A percentile compares a stretch with the other conserved stretches of the same genome.
Evolutionary conservation across 2,113 vertebrate genomes (phyloP).

Genomic region (Cheirogaleus medius): DNA sequence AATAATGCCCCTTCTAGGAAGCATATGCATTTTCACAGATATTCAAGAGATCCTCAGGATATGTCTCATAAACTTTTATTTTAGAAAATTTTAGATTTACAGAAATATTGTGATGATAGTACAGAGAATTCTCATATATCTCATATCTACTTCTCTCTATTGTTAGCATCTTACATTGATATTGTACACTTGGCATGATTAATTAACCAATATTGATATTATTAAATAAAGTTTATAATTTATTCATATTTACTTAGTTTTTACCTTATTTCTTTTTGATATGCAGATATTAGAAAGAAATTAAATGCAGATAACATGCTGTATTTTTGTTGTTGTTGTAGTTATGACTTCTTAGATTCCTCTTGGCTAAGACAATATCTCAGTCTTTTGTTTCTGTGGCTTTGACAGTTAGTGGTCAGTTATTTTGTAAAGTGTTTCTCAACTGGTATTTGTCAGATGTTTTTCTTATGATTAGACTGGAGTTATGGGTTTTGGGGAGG

Average conservation of each 20-base stretch:
- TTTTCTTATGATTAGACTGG: neutral
- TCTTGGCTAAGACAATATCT: neutral
- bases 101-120: neutral
- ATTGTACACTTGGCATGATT: neutral
- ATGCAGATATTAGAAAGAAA: no score
- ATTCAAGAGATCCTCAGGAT: neutral
- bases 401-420: neutral
- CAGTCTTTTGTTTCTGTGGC: neutral
- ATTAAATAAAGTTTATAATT: neutral
- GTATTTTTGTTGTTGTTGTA: neutral
- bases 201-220: neutral
- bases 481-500: neutral
- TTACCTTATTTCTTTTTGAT: neutral
- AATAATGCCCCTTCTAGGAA: neutral
- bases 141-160: neutral
- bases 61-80: neutral
- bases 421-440: neutral
- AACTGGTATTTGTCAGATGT: neutral
- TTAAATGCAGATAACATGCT: no score
- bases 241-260: neutral
- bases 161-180: neutral
- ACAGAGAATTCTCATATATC: neutral
- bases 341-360: neutral
- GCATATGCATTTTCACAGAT: neutral
- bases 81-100: neutral